Evolutionary conservation across 2,797 vertebrate species (phyloP), one percentile per base, ranked within the genome.

Genomic region (Uromys caudimaculatus): DNA sequence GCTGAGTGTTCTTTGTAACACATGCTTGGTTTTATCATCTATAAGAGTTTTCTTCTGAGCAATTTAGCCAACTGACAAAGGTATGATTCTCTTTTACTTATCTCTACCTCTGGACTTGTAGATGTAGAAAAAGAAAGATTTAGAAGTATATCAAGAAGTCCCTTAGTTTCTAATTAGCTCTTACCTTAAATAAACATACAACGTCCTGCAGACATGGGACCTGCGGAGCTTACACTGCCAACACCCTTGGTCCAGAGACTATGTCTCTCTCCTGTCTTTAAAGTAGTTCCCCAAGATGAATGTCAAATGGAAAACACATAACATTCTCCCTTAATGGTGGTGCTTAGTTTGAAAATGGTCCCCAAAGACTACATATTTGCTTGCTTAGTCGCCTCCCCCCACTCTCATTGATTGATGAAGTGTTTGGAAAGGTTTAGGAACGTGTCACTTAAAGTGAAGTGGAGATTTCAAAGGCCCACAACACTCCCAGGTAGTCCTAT

Each of bases 151-250:
- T n/a, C 6, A 5, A 52, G 50, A 82, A 94, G 24, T 35, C 27
- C 35, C 76, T 62, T 24, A 35, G 62, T 35, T 77, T 54, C 76
- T 50, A 13, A 17, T 83, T 2, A 19, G 38, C 62, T 81, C 58
- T 58, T 19, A 14, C 19, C 84, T 90, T 77, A 67, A 89, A 64
- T 76, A 67, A 89, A 47, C 0, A n/a, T 2, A 21, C 16, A 27
- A 24, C 12, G 13, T 16, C 12, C 0, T 12, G 1, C 1, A 21
- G 78, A 27, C 0, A 7, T 82, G 47, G 5, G 6, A 11, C 11
- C 27, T 62, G 4, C 0, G 7, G 38, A 50, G 35, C 19, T 9
- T 44, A 32, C 0, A 0, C 35, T 50, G 41, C 54, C 60, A 88
- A 11, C 11, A 58, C 14, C 38, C n/a, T 90, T 77, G 35, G 47